phyloP scores from a whole-genome alignment of 2,113 vertebrate genomes.

The Tauraco erythrolophus region DNA sequence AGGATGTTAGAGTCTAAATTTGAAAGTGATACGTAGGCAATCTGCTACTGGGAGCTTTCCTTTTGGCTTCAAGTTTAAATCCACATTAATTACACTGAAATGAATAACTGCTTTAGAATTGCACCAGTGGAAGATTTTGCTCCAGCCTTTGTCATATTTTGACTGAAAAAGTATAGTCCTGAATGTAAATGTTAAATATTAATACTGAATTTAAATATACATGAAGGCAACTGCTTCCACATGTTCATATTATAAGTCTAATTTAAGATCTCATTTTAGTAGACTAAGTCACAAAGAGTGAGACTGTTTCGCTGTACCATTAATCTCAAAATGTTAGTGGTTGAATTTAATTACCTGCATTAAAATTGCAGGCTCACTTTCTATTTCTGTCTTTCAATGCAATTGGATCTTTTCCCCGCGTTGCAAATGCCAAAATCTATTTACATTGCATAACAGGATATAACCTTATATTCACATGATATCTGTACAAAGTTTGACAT shows the following conservation, averaged over 20 bases:
- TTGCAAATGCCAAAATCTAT: neutral
- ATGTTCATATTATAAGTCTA: neutral
- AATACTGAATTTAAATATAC: conserved; percentile 49
- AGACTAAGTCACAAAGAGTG: neutral
- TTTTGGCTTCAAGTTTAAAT: neutral
- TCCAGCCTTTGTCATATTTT: conserved; percentile 1
- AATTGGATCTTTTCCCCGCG: neutral
- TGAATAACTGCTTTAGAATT: neutral
- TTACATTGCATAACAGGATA: neutral
- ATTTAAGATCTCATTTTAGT: conserved; percentile 25
- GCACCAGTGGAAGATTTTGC: neutral
- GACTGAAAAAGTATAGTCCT: neutral
- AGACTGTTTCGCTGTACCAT: neutral
- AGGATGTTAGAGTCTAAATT: neutral
- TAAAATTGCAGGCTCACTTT: conserved; percentile 20
- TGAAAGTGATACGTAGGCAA: neutral
- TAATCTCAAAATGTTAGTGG: conserved; percentile 19
- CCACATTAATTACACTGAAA: neutral
- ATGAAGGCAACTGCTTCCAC: neutral
- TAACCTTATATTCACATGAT: neutral
- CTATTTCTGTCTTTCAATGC: conserved; percentile 6
- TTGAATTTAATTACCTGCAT: conserved; percentile 1
- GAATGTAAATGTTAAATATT: conserved; percentile 28
- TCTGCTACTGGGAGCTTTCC: neutral
- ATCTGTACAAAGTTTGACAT: neutral